phyloP scores from a whole-genome alignment of 1,140 invertebrate species.

The Dinothrombium tinctorium region DNA sequence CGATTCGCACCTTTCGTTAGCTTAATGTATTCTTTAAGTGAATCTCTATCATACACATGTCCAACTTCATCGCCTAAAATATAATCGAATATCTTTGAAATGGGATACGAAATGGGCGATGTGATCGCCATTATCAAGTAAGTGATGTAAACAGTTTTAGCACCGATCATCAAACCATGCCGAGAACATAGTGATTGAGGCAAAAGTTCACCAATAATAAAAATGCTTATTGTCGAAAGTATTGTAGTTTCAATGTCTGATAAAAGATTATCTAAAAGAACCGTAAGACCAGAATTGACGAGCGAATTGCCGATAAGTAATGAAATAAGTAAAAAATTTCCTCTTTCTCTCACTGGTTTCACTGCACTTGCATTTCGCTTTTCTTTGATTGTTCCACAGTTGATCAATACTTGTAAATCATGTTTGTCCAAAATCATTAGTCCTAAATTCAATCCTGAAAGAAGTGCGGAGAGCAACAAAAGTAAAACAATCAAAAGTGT shows the following conservation, averaged over 20 bases:
- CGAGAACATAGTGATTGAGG: conserved; percentile 68
- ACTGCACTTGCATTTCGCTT: conserved; percentile 41
- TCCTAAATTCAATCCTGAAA: conserved; percentile 84
- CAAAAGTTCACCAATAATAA: conserved; percentile 88
- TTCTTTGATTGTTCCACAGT: conserved; percentile 20
- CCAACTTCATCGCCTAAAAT: conserved; percentile 69
- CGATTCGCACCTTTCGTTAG: conserved; percentile 31
- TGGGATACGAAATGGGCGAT: conserved; percentile 75
- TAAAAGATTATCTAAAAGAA: conserved; percentile 22
- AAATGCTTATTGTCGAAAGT: conserved; percentile 67
- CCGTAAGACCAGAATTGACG: conserved; percentile 17
- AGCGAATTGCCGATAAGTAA: conserved; percentile 18
- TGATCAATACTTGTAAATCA: conserved; percentile 21
- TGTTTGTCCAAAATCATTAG: conserved; percentile 85
- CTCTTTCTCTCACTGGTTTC: conserved; percentile 64
- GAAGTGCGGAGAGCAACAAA: conserved; percentile 54
- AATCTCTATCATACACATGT: conserved; percentile 82
- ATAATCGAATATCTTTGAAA: conserved; percentile 58
- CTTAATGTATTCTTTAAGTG: conserved; percentile 70
- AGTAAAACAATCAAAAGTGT: conserved; percentile 30
- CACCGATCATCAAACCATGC: conserved; percentile 83
- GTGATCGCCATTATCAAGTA: conserved; percentile 85
- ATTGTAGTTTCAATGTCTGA: conserved; percentile 19
- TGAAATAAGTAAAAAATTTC: conserved; percentile 78
- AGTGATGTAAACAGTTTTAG: conserved; percentile 52